Percentiles rank a stretch among this genome's conserved stretches.
These are phyloP conservation scores for Acronicta aceris DNA, from an alignment of 2,888 invertebrate genomes.

Conservation along the genomic window DNA sequence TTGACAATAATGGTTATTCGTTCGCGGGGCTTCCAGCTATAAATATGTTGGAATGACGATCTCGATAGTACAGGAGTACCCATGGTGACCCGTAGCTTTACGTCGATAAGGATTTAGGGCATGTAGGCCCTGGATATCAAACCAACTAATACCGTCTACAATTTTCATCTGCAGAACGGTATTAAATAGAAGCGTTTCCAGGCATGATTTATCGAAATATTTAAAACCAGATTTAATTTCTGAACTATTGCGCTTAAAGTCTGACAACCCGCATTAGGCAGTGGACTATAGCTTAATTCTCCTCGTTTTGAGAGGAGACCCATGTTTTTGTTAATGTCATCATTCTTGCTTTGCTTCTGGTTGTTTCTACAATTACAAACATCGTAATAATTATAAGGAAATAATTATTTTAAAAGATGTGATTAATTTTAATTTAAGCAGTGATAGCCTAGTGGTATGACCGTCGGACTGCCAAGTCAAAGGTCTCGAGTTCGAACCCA, in stretches of 20 bases:
- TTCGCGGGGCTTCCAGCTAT: conserved; percentile 22
- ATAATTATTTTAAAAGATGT: background rate
- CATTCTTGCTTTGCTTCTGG: no score
- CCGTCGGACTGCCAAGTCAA: no score
- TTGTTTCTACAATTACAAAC: no score
- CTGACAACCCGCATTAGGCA: no score
- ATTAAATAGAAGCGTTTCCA: conserved; percentile 1
- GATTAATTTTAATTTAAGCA: background rate
- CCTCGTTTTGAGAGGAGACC: no score
- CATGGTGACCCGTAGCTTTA: conserved; percentile 32
- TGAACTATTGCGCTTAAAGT: no score
- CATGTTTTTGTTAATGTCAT: background rate
- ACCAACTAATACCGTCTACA: conserved; percentile 6
- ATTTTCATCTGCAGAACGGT: background rate
- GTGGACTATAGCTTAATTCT: no score
- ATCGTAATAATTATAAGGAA: background rate
- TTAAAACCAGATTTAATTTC: background rate
- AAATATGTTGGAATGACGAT: conserved; percentile 44
- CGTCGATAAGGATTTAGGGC: conserved; percentile 24
- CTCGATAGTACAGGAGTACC: conserved; percentile 26
- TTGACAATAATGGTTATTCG: conserved; percentile 31
- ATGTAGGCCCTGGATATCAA: conserved; percentile 18
- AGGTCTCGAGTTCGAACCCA: no score
- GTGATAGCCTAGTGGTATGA: no score
- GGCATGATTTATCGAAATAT: no score